Evolutionary conservation across 2,113 vertebrate species (phyloP), one percentile per base, ranked within the genome.

Genomic region (Oceanites oceanicus): DNA sequence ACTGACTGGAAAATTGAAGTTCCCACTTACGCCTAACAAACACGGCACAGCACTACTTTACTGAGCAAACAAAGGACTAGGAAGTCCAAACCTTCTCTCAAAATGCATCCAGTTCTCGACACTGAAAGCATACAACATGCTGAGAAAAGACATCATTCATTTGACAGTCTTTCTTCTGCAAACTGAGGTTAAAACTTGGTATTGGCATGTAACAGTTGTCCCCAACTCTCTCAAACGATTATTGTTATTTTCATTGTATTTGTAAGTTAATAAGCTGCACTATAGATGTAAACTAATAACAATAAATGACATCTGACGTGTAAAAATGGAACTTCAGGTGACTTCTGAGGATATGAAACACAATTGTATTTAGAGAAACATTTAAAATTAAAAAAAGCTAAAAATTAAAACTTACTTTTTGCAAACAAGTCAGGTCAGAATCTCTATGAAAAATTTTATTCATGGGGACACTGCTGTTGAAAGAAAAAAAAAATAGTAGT

Each of bases 381-480:
- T 32, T 66, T 81, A 20, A 20, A 13, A 10, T 38, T 26, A 50
- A 27, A 30, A 79, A 40, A 81, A 76, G 21, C 23, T 42, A 10
- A 52, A 34, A 53, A 61, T 9, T 44, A 44, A 49, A 82, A 94
- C 97, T 97, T 98, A 99, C 99, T 98, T 99, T 99, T 96, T 99
- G 99, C 92, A 99, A 97, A 97, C 99, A 99, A 77, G 99, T 99
- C 90, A 99, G 98, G 90, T 99, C 98, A 68, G 99, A 99, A 96
- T 99, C 99, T 97, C 98, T 98, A 22, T 97, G 98, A 96, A 99
- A 99, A 55, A 99, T 98, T 97, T 98, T 98, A 97, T 99, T 98
- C 99, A 99, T 99, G 68, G 98, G 98, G 71, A 99, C 98, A 30
- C 98, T 98, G 95, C 99, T 99, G 96, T 92, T 92, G 87, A 61